These are phyloP conservation scores for Punctoribates punctum DNA, from an alignment of 2,888 invertebrate species.

Conservation along the genomic window DNA sequence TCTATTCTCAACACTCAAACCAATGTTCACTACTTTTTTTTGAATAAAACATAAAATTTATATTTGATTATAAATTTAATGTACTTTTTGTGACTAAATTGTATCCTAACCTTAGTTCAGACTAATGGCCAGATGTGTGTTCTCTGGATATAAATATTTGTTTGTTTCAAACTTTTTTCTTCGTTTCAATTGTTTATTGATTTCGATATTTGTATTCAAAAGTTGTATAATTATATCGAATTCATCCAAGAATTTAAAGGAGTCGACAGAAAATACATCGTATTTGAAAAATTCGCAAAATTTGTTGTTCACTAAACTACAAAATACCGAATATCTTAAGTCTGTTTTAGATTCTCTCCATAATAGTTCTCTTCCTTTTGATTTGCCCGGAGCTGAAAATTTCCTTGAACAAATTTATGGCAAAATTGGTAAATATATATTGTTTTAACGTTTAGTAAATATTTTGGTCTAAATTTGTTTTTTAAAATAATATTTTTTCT, in stretches of 20 bases:
- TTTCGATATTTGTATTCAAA: not conserved
- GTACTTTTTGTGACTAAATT: no score
- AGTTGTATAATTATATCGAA: not conserved
- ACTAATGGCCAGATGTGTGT: not conserved
- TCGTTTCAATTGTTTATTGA: not conserved
- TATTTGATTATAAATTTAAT: no score
- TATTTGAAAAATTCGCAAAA: not conserved
- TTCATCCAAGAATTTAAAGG: not conserved
- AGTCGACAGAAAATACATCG: not conserved
- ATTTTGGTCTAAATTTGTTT: not conserved
- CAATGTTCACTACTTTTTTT: no score
- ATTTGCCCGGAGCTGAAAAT: not conserved
- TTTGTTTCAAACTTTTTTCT: not conserved
- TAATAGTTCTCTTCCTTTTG: not conserved
- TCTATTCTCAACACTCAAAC: no score
- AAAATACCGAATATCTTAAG: not conserved
- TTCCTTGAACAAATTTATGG: constrained; percentile 3
- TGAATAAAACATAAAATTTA: no score
- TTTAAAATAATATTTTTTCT: not conserved
- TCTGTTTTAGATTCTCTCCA: not conserved
- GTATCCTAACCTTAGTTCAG: not conserved
- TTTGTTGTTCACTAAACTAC: not conserved
- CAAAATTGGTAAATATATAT: constrained; percentile 10
- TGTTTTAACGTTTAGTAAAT: not conserved
- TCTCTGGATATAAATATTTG: not conserved